Base-by-base conservation (phyloP, 1,140 invertebrate species). In the Dufourea novaeangliae region DNA sequence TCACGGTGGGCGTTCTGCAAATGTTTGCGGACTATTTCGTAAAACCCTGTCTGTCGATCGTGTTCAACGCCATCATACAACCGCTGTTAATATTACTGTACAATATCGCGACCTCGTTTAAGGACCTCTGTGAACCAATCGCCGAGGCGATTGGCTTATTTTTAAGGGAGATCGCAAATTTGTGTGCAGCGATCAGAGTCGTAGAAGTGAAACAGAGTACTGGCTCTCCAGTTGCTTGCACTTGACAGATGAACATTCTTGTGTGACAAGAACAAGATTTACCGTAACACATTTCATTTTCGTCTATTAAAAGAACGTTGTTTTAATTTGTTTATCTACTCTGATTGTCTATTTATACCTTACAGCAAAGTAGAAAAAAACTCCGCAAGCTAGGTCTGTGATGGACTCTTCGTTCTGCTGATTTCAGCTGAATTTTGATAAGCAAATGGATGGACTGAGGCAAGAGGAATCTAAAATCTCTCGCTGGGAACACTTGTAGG, bases 41-140 rank as follows among this genome's bases (percentile, higher is more conserved):
- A 50, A 96, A 95, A 88, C 95, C 95, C 2, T 87, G 94, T 22
- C 86, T 96, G 57, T 94, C 94, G 3, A 93, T 95, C 41, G 0
- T 93, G 11, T 95, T 95, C 82, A 96, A 96, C 87, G 94, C 93
- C 1, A 74, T 95, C 25, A 90, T 95, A 59, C 95, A 95, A 80
- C 95, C 95, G 2, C 78, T 94, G 2, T 82, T 95, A 64, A 95
- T 95, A 77, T 92, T 95, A 70, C 70, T 94, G 1, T 95, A 94
- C 75, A 95, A 95, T 78, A 86, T 94, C 2, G 88, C 93, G 11
- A 93, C 93, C 0, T 95, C 95, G 0, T 12, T 95, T 4, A 91
- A 94, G 25, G 95, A 95, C 79, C 92, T 95, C 20, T 92, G 95
- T 73, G 93, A 94, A 34, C 95, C 95, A 10, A 80, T 95, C 46